Evolutionary conservation across 1,140 invertebrate genomes (phyloP), one percentile per base, ranked within the genome.

Genomic region (Drosophila oshimai): DNA sequence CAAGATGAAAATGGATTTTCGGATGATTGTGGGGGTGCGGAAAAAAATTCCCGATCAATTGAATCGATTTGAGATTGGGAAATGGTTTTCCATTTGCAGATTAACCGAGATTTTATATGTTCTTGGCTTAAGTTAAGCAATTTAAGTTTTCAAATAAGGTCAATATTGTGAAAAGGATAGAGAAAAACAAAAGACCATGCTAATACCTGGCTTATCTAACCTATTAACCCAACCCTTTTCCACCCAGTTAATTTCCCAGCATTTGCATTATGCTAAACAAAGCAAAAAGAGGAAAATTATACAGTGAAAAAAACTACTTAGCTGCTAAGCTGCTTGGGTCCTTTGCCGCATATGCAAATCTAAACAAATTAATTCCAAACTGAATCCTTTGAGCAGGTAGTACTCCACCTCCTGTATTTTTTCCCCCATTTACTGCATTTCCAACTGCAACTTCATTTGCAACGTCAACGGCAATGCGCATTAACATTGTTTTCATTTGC

Each of bases 401-500:
- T 5, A 7, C 33, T 20, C 24, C 31, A 1, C 24, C 13, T 7
- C n/a, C 6, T 5, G 10, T 15, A 13, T 51, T 33, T 15, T 20
- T 5, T 13, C 6, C 5, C 36, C 6, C 47, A 12, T 34, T 51
- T 49, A 49, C 47, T 61, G 70, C 46, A 68, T 28, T 62, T 84
- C 61, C 81, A 80, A 41, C 75, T 87, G 81, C 76, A 87, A 87
- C 81, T 87, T 87, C 81, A 87, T 87, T 87, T 87, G 81, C 81
- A 88, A 71, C 81, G 73, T 80, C 81, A 86, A 80, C 80, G 76
- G 76, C 73, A 81, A 76, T 86, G 76, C 80, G 80, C 80, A 86
- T 87, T 86, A 86, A 87, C 80, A 87, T 86, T 86, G 80, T 87
- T 86, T 87, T 87, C 81, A 76, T 86, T 86, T 76, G 81, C 61